These are phyloP conservation scores for Andrena cerasifolii DNA, from an alignment of 1,140 invertebrate species.

Conservation along the genomic window DNA sequence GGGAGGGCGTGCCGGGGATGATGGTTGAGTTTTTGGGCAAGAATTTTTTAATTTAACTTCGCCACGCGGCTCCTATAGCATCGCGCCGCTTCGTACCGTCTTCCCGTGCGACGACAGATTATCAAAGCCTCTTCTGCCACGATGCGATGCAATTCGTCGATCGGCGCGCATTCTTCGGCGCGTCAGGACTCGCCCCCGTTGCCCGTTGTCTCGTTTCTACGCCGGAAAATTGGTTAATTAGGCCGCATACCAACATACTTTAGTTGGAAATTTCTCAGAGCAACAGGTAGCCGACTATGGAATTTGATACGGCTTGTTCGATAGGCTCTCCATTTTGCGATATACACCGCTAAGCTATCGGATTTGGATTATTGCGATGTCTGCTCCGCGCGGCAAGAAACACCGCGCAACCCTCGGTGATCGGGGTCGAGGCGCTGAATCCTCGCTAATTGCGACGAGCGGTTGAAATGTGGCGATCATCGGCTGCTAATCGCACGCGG, in stretches of 20 bases:
- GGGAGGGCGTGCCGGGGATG: too few species aligned
- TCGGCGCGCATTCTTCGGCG: not conserved
- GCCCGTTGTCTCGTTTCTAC: not conserved
- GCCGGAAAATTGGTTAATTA: conserved; percentile 44
- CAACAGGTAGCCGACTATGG: conserved; percentile 48
- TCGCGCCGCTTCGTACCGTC: not conserved
- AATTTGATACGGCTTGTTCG: conserved; percentile 45
- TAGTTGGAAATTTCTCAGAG: conserved; percentile 47
- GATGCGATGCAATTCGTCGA: too few species aligned
- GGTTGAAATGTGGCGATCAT: too few species aligned
- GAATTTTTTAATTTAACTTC: conserved; percentile 13
- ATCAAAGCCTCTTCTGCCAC: too few species aligned
- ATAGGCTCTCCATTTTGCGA: conserved; percentile 36
- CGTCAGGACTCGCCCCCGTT: not conserved
- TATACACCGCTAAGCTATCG: conserved; percentile 1
- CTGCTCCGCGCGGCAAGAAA: not conserved
- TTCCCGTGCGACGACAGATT: not conserved
- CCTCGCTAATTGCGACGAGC: not conserved
- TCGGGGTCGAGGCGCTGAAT: not conserved
- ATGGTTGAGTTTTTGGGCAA: not conserved
- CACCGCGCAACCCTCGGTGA: too few species aligned
- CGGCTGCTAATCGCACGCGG: not conserved
- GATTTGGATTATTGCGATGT: conserved; percentile 22
- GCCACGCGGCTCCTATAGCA: not conserved
- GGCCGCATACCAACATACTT: conserved; percentile 37